Evolutionary conservation across 2,888 invertebrate genomes (phyloP).

Genomic region (Pardosa pseudoannulata): DNA sequence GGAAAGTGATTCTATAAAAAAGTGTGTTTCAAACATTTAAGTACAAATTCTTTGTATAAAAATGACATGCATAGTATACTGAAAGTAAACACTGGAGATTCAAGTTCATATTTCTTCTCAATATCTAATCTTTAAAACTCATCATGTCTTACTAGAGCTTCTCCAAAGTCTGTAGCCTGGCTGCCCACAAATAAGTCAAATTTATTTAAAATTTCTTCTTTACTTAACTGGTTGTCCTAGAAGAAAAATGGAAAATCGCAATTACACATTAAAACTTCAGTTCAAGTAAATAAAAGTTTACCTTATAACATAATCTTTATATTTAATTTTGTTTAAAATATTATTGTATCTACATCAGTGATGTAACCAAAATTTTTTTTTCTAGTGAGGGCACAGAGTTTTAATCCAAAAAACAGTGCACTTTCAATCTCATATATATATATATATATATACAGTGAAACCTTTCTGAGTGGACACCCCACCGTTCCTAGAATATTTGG

Average conservation of each 20-base stretch:
- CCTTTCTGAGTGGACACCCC: too few species aligned
- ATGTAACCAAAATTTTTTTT: too few species aligned
- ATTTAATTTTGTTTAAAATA: too few species aligned
- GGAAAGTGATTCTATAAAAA: background rate
- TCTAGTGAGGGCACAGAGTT: too few species aligned
- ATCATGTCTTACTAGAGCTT: constrained; percentile 95
- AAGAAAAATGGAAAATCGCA: constrained; percentile 72
- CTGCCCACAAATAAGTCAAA: constrained; percentile 99
- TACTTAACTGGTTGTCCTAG: constrained; percentile 89
- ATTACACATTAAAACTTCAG: too few species aligned
- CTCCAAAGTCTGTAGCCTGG: constrained; percentile 99
- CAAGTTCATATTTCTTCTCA: background rate
- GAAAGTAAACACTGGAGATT: background rate
- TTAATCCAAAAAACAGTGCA: too few species aligned
- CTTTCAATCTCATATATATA: too few species aligned
- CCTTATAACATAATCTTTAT: too few species aligned
- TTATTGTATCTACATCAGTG: too few species aligned
- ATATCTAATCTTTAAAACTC: constrained; percentile 85
- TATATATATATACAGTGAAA: too few species aligned
- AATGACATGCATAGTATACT: background rate
- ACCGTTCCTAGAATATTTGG: too few species aligned
- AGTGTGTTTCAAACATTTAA: constrained; percentile 19
- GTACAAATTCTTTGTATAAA: constrained; percentile 41
- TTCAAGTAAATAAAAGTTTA: too few species aligned
- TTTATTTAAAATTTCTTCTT: constrained; percentile 92